phyloP scores from a whole-genome alignment of 2,113 vertebrate species.

The Chroicocephalus ridibundus region DNA sequence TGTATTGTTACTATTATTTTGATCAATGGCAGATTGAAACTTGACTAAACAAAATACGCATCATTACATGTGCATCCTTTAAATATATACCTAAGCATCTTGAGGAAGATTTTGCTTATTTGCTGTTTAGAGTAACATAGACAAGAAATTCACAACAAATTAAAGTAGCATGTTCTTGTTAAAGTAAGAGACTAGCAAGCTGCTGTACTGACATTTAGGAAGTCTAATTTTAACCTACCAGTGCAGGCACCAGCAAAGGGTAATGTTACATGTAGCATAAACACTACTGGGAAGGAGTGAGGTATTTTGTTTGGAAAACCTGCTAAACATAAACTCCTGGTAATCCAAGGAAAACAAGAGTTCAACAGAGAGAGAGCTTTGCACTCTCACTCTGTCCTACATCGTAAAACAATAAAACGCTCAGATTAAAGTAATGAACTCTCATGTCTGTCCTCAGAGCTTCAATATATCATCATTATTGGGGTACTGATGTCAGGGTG shows the following conservation, averaged over 20 bases:
- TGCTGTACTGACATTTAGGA: conserved; percentile 52
- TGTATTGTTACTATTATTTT: background rate
- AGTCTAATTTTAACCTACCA: conserved; percentile 62
- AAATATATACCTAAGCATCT: background rate
- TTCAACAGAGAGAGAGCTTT: background rate
- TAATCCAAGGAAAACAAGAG: conserved; percentile 47
- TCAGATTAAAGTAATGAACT: background rate
- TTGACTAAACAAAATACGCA: background rate
- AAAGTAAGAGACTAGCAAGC: background rate
- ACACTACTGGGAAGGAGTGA: background rate
- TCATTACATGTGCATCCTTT: background rate
- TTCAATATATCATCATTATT: background rate
- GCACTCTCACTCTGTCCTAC: background rate
- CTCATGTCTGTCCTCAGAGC: background rate
- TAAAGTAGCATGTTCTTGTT: background rate
- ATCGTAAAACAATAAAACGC: conserved; percentile 19
- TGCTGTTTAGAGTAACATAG: background rate
- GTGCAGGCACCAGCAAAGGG: background rate
- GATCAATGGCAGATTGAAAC: background rate
- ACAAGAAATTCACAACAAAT: background rate
- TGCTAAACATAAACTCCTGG: conserved; percentile 41
- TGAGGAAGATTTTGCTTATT: background rate
- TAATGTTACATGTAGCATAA: conserved; percentile 46
- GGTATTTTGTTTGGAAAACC: conserved; percentile 34
- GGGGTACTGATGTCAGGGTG: background rate